Conservation (phyloP, 2,888 invertebrate genomes). For the Leptogaster cylindrica region DNA sequence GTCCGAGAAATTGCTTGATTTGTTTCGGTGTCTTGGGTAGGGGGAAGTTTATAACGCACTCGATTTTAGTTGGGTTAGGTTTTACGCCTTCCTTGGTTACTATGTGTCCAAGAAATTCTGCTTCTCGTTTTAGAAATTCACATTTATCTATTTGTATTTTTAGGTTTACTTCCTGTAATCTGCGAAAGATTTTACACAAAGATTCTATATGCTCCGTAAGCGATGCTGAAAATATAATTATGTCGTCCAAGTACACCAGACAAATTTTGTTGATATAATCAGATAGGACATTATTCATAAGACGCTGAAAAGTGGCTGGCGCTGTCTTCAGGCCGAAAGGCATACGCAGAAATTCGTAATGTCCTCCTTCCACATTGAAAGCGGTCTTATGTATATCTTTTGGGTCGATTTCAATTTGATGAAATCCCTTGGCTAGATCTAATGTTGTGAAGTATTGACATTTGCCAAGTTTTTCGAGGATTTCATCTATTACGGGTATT, state of each 20-base stretch:
- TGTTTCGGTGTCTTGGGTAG: not conserved
- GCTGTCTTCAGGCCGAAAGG: slow-evolving; percentile 45
- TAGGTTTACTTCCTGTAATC: slow-evolving; percentile 12
- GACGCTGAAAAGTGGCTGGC: slow-evolving; percentile 41
- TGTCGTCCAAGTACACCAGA: slow-evolving; percentile 45
- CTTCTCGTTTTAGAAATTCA: slow-evolving; percentile 41
- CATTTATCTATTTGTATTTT: slow-evolving; percentile 47
- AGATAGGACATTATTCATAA: slow-evolving; percentile 46
- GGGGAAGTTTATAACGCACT: slow-evolving; percentile 18
- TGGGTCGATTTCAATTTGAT: not conserved
- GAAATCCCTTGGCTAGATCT: slow-evolving; percentile 29
- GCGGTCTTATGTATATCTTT: slow-evolving; percentile 35
- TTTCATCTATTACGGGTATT: slow-evolving; percentile 35
- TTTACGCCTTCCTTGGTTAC: slow-evolving; percentile 44
- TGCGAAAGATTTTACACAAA: slow-evolving; percentile 39
- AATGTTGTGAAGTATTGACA: slow-evolving; percentile 42
- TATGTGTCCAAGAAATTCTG: slow-evolving; percentile 45
- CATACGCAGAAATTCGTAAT: slow-evolving; percentile 39
- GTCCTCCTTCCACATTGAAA: slow-evolving; percentile 30
- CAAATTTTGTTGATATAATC: slow-evolving; percentile 43
- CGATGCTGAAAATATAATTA: slow-evolving; percentile 43
- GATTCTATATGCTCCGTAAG: slow-evolving; percentile 42
- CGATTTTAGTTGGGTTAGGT: slow-evolving; percentile 43
- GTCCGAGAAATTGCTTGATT: slow-evolving; percentile 19
- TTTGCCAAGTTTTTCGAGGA: slow-evolving; percentile 42